These are phyloP conservation scores for Hydrolagus colliei DNA, from an alignment of 2,797 vertebrate species.

Conservation along the genomic window DNA sequence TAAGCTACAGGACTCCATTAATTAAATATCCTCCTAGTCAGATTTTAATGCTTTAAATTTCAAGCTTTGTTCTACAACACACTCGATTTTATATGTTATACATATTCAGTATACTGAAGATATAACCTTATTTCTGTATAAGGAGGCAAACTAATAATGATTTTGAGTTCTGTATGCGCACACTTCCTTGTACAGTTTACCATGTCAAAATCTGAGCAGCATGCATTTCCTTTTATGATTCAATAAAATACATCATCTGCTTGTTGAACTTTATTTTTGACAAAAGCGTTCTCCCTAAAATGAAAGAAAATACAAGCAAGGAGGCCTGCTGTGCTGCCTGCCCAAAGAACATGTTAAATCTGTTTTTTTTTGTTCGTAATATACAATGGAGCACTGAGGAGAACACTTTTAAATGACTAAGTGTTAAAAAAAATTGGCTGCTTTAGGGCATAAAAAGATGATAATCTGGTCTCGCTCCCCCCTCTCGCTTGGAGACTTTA, in stretches of 20 bases:
- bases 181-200: neutral
- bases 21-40: too few relatives aligned
- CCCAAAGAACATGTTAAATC: slow-evolving; percentile 50
- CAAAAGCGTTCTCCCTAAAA: neutral
- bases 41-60: too few relatives aligned
- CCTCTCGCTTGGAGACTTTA: slow-evolving; percentile 70
- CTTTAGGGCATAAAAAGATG: neutral
- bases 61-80: too few relatives aligned
- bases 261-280: neutral
- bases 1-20: too few relatives aligned
- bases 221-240: too few relatives aligned
- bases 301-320: neutral
- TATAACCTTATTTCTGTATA: too few relatives aligned
- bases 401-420: slow-evolving; percentile 52
- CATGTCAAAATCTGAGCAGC: neutral
- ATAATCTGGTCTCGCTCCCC: slow-evolving; percentile 44
- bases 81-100: too few relatives aligned
- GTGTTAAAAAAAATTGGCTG: slow-evolving; percentile 46
- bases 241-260: neutral
- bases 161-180: too few relatives aligned
- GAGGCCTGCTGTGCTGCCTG: slow-evolving; percentile 34
- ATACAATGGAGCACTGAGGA: slow-evolving; percentile 50
- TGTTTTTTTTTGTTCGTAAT: slow-evolving; percentile 41
- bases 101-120: too few relatives aligned
- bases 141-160: too few relatives aligned